Conservation (phyloP, 2,888 invertebrate species). For the Ophion slaviceki region DNA sequence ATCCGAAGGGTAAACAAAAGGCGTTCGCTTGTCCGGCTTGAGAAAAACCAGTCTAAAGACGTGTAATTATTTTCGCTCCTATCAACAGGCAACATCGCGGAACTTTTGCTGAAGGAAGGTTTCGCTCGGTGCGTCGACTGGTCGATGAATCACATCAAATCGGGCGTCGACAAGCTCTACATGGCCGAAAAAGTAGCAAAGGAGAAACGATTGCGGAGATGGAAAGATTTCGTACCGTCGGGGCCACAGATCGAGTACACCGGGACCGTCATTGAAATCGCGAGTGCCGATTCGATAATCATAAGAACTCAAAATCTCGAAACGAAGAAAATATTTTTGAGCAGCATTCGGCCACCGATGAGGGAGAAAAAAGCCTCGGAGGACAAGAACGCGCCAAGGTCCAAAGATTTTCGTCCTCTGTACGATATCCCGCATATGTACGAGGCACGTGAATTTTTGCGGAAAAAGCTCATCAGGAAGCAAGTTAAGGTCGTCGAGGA, state of each 20-base stretch:
- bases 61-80: not conserved
- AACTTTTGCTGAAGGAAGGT: slow-evolving; percentile 94
- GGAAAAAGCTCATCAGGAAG: slow-evolving; percentile 98
- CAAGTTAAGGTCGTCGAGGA: slow-evolving; percentile 96
- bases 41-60: not conserved
- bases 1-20: slow-evolving; percentile 88
- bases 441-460: slow-evolving; percentile 98
- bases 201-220: slow-evolving; percentile 92
- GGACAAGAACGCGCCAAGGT: slow-evolving; percentile 88
- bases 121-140: slow-evolving; percentile 97
- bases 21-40: not conserved
- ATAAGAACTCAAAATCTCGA: slow-evolving; percentile 92
- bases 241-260: slow-evolving; percentile 91
- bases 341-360: slow-evolving; percentile 98
- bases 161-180: slow-evolving; percentile 92
- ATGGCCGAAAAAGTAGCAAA: slow-evolving; percentile 95
- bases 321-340: slow-evolving; percentile 96
- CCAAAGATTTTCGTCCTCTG: slow-evolving; percentile 93
- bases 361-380: slow-evolving; percentile 87
- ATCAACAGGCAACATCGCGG: slow-evolving; percentile 93
- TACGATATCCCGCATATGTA: slow-evolving; percentile 99
- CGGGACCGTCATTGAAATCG: slow-evolving; percentile 94
- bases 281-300: slow-evolving; percentile 96
- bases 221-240: slow-evolving; percentile 95
- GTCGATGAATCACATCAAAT: slow-evolving; percentile 93